Conservation (phyloP, 2,113 vertebrate genomes). For the Urocynchramus pylzowi region DNA sequence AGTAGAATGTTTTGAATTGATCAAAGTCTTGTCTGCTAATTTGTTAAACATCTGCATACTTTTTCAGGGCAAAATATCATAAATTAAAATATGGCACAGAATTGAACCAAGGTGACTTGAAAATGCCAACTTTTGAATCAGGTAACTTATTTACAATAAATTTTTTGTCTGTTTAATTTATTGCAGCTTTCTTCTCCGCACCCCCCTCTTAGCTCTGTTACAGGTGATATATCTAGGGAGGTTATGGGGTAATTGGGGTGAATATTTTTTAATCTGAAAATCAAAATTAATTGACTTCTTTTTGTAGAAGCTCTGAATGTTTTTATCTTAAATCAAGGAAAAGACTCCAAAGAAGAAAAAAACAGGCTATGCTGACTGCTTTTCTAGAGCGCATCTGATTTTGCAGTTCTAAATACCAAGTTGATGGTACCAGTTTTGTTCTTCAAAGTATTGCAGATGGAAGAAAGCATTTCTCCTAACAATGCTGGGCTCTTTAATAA, state of each 20-base stretch:
- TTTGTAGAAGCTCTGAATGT: not conserved
- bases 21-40: not conserved
- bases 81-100: slow-evolving; percentile 99
- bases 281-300: not conserved
- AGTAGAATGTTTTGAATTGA: not conserved
- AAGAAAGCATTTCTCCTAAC: not conserved
- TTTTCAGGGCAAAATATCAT: slow-evolving; percentile 95
- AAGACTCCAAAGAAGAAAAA: not conserved
- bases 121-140: slow-evolving; percentile 97
- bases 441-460: not conserved
- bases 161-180: not conserved
- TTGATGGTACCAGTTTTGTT: not conserved
- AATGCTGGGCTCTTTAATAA: not conserved
- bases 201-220: accelerated
- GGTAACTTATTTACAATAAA: slow-evolving; percentile 71
- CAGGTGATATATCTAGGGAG: not conserved
- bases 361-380: not conserved
- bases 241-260: not conserved
- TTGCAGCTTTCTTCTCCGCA: not conserved
- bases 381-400: not conserved
- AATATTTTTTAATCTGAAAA: not conserved
- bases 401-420: not conserved
- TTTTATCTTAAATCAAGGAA: not conserved
- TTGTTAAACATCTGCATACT: slow-evolving; percentile 3
- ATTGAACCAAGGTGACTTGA: slow-evolving; percentile 95